Evolutionary conservation across 1,140 invertebrate genomes (phyloP), one percentile per base, ranked within the genome.

Genomic region (Orius insidiosus): DNA sequence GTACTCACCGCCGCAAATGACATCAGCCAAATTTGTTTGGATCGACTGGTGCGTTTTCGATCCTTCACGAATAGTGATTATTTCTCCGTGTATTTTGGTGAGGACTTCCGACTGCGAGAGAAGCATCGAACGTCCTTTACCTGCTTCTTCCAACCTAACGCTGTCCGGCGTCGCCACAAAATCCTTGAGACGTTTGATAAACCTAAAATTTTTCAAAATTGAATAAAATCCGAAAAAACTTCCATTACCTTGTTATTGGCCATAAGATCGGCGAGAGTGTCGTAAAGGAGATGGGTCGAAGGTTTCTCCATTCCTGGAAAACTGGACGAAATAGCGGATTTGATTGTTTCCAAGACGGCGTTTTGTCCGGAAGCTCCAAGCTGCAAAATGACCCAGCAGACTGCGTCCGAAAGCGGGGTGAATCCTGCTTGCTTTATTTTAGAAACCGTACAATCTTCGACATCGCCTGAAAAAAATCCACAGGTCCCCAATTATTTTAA

Each of bases 371-470:
- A 54, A 9, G 80, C 75, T 47, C 88, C 90, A 18, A 94, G 64
- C 57, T 92, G 83, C 59, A 89, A 74, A 52, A 95, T 86, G 43
- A 87, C 84, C 64, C 86, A 83, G 59, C 89, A 94, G 5, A 94
- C 68, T 1, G 88, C 88, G 65, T 96, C 90, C 6, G 89, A 84
- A 50, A 96, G 65, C 7, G 90, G 90, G 10, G 89, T 92, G 66
- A 93, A 95, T 68, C 93, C 87, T 30, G 86, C 85, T 67, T 94
- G 89, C 48, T 79, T 74, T 24, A 92, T 79, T 34, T 82, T 79
- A 55, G 80, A 78, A 54, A 89, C 80, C 51, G 84, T 73, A 59
- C 89, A 85, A 59, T 88, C 80, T 60, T 88, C 83, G 52, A 94
- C 80, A 59, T 94, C 88, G 65, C 89, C 90, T 94, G 70, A n/a